Base-by-base conservation (phyloP, 2,888 invertebrate species). In the Zeuzera pyrina region DNA sequence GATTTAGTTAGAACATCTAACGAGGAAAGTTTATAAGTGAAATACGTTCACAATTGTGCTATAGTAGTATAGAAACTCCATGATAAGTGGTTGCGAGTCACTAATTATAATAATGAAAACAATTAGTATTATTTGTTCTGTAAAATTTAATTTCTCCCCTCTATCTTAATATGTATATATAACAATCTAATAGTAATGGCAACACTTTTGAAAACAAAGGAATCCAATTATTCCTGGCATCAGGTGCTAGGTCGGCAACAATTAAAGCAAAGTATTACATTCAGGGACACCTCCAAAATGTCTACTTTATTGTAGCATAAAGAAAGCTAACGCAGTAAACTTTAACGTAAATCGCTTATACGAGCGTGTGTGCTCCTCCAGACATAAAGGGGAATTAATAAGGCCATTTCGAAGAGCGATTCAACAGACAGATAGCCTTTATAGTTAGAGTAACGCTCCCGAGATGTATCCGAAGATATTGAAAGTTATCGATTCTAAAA, bases 371-470 rank as follows among this genome's bases (percentile, higher is more conserved):
- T 68, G 73, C 63, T 52, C 55, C 49, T 42, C 47, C 50, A 61
- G 61, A 74, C 68, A 66, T 78, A 73, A 78, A 78, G 58, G 69
- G 62, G 76, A 76, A 81, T 83, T 83, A 83, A 83, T 79, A 81
- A 76, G 77, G 59, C 72, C 49, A 74, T 81, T 79, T 52, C 64
- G 61, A 42, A 53, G 47, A 71, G 57, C 70, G 71, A 73, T 77
- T 66, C 57, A 46, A 61, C 52, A 71, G 68, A 71, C 63, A 58
- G 62, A 72, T 68, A 69, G 59, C 34, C 34, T 45, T 39, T 52
- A 48, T 49, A 57, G 45, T 44, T 43, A 34, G 45, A 55, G 52
- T 49, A 67, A 68, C 66, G 58, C 66, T 57, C 42, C 43, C 21
- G 48, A 67, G 63, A 65, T 63, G 57, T 66, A 67, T 57, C 56